A percentile compares a stretch with the other conserved stretches of the same genome.
Conservation (phyloP, 92 coral and sea anemone genomes). For the Blastomussa wellsi region DNA sequence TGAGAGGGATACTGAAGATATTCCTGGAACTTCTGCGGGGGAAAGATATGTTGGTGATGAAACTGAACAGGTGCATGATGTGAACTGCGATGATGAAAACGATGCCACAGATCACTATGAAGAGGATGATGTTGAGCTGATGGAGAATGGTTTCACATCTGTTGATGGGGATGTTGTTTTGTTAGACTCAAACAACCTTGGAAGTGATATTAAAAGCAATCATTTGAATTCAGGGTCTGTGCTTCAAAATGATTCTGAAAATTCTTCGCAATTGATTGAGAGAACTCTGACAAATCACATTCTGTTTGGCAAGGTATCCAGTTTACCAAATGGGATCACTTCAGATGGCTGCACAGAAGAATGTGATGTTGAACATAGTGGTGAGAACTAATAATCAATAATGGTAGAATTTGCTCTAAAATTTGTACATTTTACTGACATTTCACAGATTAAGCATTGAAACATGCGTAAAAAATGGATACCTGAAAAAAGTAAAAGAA, state of each 20-base stretch:
- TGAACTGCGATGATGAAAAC: background rate
- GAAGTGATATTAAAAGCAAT: background rate
- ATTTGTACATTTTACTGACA: background rate
- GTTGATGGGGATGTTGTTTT: conserved; percentile 23
- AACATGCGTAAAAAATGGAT: too few species aligned
- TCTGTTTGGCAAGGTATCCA: background rate
- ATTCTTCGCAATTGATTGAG: background rate
- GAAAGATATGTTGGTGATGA: background rate
- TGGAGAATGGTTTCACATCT: conserved; percentile 1
- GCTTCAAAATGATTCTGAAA: background rate
- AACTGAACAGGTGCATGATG: background rate
- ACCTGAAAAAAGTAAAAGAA: too few species aligned
- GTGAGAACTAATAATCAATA: conserved; percentile 4
- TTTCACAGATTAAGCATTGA: background rate
- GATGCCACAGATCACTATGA: conserved; percentile 2
- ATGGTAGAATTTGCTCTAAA: background rate
- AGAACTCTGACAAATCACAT: conserved; percentile 12
- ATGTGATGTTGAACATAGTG: background rate
- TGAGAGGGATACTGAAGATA: conserved; percentile 12
- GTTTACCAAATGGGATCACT: background rate
- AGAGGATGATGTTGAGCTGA: background rate
- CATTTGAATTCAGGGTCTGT: background rate
- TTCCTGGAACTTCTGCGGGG: conserved; percentile 4
- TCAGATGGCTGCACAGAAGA: conserved; percentile 4
- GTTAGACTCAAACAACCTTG: background rate